Conservation (phyloP, 2,113 vertebrate species). For the Tricholaema leucomelas region DNA sequence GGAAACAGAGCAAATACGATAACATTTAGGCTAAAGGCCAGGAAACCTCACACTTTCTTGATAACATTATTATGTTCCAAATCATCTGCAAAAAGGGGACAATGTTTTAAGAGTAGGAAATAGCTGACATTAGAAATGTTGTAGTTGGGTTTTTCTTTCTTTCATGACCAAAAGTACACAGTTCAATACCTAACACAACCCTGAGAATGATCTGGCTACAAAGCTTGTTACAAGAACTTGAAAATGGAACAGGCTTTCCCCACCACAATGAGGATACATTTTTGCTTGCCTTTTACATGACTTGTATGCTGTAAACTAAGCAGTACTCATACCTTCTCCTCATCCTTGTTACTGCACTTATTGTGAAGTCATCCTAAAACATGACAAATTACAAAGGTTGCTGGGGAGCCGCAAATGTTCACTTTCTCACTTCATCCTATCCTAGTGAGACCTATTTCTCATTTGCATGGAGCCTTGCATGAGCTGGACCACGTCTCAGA, state of each 20-base stretch:
- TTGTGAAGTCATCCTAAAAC: neutral
- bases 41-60: neutral
- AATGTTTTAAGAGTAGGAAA: neutral
- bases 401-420: neutral
- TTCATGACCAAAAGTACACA: neutral
- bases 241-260: neutral
- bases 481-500: neutral
- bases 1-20: neutral
- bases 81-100: neutral
- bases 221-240: neutral
- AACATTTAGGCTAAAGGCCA: neutral
- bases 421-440: neutral
- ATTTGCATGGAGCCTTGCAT: neutral
- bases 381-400: neutral
- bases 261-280: neutral
- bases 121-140: neutral
- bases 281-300: neutral
- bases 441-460: neutral
- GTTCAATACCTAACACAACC: neutral
- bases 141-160: constrained; percentile 33
- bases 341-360: neutral
- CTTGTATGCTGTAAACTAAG: neutral
- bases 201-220: neutral
- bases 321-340: neutral
- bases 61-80: neutral